Conservation (phyloP, 2,113 vertebrate genomes). For the Falcunculus frontatus region DNA sequence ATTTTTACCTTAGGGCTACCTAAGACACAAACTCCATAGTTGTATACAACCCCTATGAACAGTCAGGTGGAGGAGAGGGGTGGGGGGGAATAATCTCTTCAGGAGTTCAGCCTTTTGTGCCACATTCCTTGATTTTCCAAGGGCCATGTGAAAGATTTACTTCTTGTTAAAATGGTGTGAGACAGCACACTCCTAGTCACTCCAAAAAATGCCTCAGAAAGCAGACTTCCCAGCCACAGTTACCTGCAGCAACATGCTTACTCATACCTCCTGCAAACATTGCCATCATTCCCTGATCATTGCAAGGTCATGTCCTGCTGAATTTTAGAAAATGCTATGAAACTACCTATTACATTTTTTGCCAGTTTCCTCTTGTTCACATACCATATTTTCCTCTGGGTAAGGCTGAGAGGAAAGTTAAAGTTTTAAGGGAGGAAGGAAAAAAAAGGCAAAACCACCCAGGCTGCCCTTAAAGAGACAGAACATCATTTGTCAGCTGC, state of each 20-base stretch:
- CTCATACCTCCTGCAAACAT: background rate
- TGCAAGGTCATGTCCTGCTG: background rate
- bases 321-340: conserved; percentile 23
- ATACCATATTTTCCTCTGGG: conserved; percentile 16
- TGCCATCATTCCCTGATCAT: background rate
- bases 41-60: background rate
- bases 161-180: background rate
- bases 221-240: background rate
- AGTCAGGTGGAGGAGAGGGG: background rate
- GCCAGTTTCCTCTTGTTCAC: conserved; percentile 38
- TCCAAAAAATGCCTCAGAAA: background rate
- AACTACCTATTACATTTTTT: conserved; percentile 10
- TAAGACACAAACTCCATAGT: background rate
- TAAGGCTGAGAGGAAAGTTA: conserved; percentile 34
- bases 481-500: conserved; percentile 71
- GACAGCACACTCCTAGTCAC: background rate
- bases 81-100: background rate
- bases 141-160: background rate
- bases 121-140: background rate
- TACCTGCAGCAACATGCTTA: background rate
- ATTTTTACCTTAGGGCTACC: background rate
- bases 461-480: conserved; percentile 69
- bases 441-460: conserved; percentile 68
- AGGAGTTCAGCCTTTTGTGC: background rate
- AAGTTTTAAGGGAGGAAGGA: background rate